Base-by-base conservation (phyloP, 2,888 invertebrate species). In the Netelia inedita region DNA sequence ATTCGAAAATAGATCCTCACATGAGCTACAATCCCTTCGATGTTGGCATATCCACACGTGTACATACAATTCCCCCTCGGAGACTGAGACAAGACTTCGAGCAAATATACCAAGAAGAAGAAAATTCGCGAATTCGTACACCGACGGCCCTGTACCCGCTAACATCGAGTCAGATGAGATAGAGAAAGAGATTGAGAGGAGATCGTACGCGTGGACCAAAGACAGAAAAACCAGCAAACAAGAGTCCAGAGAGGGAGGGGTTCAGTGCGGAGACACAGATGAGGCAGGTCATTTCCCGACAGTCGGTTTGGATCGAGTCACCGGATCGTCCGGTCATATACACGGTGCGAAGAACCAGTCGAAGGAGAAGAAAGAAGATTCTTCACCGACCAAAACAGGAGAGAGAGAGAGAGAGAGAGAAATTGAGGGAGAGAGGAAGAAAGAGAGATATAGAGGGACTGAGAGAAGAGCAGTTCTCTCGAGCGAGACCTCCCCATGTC, bases 401-500 rank as follows among this genome's bases (percentile, higher is more conserved):
- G 16, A 57, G 57, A 57, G 0, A 19, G 19, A 57, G 1, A 55
- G 2, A 55, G 55, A 16, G 16, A 1, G 55, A 19, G 55, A 2
- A 14, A 53, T 6, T 9, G 55, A 19, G 55, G 16, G 9, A n/a
- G 9, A 19, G 50, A 50, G 50, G 3, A 35, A 21, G 73, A 41
- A 55, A 72, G 59, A 55, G 14, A 55, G 55, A n/a, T 5, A 55
- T 14, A 19, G 55, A 55, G 55, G 16, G 19, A n/a, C 8, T n/a
- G 19, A 50, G 59, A 80, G 79, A 66, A 55, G 65, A 69, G 79
- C 59, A 50, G 82, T 79, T 85, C 79, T 79, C 41, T 82, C 65
- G 65, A 82, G 79, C 79, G 75, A 78, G 76, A 86, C 83, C 83
- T 83, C 50, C 65, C 57, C 66, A 72, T 73, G 85, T 85, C 85